phyloP scores from a whole-genome alignment of 2,113 vertebrate genomes.

The Sinocyclocheilus maitianheensis region DNA sequence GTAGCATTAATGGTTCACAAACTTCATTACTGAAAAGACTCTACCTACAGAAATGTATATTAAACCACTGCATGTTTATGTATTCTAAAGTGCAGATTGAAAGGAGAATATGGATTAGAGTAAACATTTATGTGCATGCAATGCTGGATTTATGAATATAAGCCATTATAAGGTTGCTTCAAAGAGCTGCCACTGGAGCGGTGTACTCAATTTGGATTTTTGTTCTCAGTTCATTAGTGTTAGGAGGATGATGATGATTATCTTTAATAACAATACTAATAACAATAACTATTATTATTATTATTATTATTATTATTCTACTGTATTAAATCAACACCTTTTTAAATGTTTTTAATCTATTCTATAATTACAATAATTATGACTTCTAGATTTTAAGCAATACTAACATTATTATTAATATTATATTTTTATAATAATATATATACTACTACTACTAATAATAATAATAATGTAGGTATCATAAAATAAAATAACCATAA shows the following conservation, averaged over 20 bases:
- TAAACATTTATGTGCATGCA: not conserved
- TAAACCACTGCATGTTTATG: not conserved
- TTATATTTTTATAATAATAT: no score
- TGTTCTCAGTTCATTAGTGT: not conserved
- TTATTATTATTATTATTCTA: no score
- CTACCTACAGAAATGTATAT: not conserved
- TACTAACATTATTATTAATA: no score
- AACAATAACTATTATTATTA: no score
- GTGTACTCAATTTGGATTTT: not conserved
- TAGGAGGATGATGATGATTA: not conserved
- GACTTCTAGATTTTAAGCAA: no score
- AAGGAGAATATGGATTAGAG: constrained; percentile 30
- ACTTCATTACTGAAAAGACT: not conserved
- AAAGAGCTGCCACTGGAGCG: not conserved
- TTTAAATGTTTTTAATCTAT: no score
- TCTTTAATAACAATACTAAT: no score
- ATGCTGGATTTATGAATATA: not conserved
- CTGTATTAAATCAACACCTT: no score
- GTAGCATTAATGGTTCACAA: not conserved
- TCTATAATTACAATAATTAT: no score
- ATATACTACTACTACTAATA: no score
- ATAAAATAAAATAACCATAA: no score
- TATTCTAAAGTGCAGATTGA: constrained; percentile 20
- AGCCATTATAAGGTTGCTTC: not conserved
- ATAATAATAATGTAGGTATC: no score